phyloP scores from a whole-genome alignment of 2,113 vertebrate genomes.

The Halcyon malimbica region DNA sequence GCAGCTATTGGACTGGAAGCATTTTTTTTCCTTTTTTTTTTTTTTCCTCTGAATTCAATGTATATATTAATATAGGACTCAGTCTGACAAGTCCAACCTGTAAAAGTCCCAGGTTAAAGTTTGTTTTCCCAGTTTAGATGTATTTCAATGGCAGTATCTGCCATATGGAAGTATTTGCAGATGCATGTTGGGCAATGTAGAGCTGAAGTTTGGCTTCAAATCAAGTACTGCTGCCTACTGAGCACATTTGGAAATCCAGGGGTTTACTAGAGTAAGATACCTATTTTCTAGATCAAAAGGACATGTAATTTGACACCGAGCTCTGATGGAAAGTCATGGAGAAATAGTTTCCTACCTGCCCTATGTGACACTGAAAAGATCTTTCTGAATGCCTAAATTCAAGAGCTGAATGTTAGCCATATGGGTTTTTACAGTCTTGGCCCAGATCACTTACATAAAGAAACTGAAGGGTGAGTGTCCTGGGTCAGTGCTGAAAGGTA shows the following conservation, averaged over 20 bases:
- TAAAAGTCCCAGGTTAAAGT: neutral
- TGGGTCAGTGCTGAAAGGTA: neutral
- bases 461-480: neutral
- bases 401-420: neutral
- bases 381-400: neutral
- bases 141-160: neutral
- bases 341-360: neutral
- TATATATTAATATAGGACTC: neutral
- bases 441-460: neutral
- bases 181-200: accelerated
- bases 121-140: neutral
- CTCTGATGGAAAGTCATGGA: neutral
- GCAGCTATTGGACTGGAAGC: neutral
- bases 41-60: neutral
- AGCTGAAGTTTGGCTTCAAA: neutral
- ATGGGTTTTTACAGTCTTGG: neutral
- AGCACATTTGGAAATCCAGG: neutral
- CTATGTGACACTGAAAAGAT: neutral
- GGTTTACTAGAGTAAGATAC: neutral
- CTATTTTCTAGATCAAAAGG: neutral
- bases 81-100: neutral
- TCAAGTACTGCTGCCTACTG: neutral
- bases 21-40: neutral
- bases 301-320: neutral
- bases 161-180: neutral